These are phyloP conservation scores for Percopsis transmontana DNA, from an alignment of 2,113 vertebrate species.

Conservation along the genomic window DNA sequence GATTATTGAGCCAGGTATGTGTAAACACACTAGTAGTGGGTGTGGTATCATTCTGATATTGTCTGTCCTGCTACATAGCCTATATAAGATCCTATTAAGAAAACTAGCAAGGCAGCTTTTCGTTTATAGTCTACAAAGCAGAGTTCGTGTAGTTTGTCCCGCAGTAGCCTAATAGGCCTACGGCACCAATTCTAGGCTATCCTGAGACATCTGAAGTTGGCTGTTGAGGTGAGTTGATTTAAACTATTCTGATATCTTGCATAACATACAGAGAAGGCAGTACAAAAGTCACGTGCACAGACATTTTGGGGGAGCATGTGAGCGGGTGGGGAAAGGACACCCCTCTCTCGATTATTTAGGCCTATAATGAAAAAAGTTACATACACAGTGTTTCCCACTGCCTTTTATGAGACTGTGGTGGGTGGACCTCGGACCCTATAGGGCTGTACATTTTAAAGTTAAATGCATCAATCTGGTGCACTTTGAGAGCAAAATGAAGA, in stretches of 20 bases:
- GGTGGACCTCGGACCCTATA: too few species aligned
- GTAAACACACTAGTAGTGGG: conserved; percentile 56
- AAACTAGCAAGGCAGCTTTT: conserved; percentile 64
- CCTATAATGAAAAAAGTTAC: too few species aligned
- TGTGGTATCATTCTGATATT: conserved; percentile 51
- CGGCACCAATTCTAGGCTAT: conserved; percentile 5
- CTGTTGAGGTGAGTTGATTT: conserved; percentile 58
- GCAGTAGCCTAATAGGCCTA: conserved; percentile 21
- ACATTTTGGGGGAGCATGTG: too few species aligned
- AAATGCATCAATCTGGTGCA: too few species aligned
- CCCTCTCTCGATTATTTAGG: too few species aligned
- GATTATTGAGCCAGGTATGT: conserved; percentile 59
- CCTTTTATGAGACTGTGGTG: too few species aligned
- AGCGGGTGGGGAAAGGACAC: too few species aligned
- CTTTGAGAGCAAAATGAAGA: too few species aligned
- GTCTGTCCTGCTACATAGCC: conserved; percentile 44
- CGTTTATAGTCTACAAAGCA: conserved; percentile 55
- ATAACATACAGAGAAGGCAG: not conserved
- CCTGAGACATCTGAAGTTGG: conserved; percentile 11
- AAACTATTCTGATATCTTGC: not conserved
- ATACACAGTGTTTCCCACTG: too few species aligned
- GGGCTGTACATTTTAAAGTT: too few species aligned
- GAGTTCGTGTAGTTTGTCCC: conserved; percentile 47
- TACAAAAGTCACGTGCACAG: too few species aligned
- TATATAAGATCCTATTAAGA: too few species aligned